These are phyloP conservation scores for Physeter macrocephalus DNA, from an alignment of 2,113 vertebrate genomes.

Conservation along the genomic window DNA sequence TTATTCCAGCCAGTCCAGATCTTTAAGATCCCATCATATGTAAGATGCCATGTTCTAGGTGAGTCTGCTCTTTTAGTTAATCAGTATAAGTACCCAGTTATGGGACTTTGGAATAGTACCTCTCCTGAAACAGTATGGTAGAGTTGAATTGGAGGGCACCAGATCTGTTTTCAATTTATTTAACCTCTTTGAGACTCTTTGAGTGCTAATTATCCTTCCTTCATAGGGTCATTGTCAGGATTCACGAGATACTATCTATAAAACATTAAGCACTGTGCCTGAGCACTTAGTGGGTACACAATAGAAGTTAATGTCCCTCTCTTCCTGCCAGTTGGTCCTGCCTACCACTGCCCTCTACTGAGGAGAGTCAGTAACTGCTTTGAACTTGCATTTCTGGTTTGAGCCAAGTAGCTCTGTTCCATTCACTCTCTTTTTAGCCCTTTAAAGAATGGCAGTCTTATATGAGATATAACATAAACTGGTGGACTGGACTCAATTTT, in stretches of 20 bases:
- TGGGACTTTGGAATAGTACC: neutral
- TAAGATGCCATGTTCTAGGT: neutral
- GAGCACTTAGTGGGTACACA: constrained; percentile 2
- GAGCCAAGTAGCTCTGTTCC: neutral
- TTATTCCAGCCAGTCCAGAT: neutral
- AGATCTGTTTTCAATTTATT: neutral
- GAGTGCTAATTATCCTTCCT: neutral
- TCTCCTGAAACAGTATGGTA: neutral
- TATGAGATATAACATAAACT: neutral
- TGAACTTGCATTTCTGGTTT: constrained; percentile 18
- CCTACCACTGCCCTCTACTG: constrained; percentile 62
- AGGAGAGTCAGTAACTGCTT: constrained; percentile 45
- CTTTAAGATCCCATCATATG: neutral
- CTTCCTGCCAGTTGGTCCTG: constrained; percentile 21
- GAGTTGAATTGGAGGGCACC: neutral
- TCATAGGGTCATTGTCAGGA: neutral
- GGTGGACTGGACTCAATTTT: neutral
- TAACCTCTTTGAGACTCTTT: neutral
- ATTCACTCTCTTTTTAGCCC: constrained; percentile 9
- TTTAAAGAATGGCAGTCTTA: neutral
- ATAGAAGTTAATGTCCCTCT: neutral
- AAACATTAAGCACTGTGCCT: neutral
- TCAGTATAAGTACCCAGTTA: neutral
- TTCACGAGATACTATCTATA: neutral
- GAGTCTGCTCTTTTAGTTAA: neutral